Evolutionary conservation across 2,888 invertebrate species (phyloP).

Genomic region (Halictus ligatus): DNA sequence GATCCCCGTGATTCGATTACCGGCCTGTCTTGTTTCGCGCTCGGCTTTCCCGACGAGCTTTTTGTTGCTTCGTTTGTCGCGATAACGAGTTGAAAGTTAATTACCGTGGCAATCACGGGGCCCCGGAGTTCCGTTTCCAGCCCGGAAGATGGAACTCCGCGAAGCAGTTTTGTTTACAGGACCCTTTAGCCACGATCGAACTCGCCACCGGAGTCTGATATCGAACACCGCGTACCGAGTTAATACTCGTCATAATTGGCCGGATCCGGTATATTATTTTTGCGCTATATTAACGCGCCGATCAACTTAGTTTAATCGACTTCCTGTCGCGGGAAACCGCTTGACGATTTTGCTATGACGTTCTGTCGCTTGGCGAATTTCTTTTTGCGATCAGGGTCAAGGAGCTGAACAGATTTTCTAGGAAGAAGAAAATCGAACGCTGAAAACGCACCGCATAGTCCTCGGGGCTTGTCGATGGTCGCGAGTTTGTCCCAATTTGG

Average conservation of each 20-base stretch:
- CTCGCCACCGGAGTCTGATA: neutral
- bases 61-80: slow-evolving; percentile 42
- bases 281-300: neutral
- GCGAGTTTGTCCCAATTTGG: slow-evolving; percentile 46
- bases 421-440: slow-evolving; percentile 13
- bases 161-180: slow-evolving; percentile 23
- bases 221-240: neutral
- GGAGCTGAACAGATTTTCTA: neutral
- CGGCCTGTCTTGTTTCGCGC: slow-evolving; percentile 23
- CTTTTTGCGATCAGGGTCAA: neutral
- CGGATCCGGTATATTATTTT: neutral
- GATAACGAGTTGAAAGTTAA: slow-evolving; percentile 56
- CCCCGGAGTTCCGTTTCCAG: neutral
- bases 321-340: too few species aligned
- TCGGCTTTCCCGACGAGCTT: slow-evolving; percentile 1
- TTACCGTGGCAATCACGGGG: slow-evolving; percentile 30
- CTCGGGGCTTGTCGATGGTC: slow-evolving; percentile 32
- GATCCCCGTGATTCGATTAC: slow-evolving; percentile 44
- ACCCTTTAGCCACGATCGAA: neutral
- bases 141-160: neutral
- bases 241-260: too few species aligned
- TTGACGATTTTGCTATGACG: too few species aligned
- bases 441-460: neutral
- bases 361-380: too few species aligned
- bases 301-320: neutral